Conservation (phyloP, 2,113 vertebrate species). For the Equus przewalskii region DNA sequence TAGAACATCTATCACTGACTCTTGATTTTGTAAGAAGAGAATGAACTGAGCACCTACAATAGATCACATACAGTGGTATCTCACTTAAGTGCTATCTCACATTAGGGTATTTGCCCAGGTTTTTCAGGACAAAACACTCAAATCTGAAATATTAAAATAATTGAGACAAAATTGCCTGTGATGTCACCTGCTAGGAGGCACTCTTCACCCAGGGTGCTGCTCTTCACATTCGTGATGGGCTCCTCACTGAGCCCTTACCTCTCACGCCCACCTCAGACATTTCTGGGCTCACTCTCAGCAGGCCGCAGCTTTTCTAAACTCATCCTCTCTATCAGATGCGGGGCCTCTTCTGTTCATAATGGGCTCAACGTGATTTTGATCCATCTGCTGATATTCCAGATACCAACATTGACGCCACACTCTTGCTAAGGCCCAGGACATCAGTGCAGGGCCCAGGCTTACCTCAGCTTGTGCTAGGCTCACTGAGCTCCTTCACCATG, state of each 20-base stretch:
- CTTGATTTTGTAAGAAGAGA: background rate
- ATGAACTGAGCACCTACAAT: background rate
- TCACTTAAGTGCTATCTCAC: background rate
- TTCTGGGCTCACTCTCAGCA: background rate
- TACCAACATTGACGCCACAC: background rate
- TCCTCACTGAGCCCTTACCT: background rate
- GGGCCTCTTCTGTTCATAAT: background rate
- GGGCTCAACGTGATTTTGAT: background rate
- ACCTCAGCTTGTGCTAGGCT: background rate
- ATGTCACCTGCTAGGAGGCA: background rate
- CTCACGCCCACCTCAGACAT: background rate
- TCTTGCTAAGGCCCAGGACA: background rate
- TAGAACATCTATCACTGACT: background rate
- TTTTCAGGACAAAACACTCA: background rate
- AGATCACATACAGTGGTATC: background rate
- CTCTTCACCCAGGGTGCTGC: background rate
- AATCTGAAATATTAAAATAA: background rate
- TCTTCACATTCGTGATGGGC: background rate
- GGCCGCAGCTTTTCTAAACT: background rate
- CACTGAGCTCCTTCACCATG: background rate
- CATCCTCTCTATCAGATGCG: background rate
- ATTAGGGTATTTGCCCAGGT: background rate
- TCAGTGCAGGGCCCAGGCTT: no score
- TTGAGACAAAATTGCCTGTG: background rate
- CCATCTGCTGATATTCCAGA: background rate